A percentile compares a stretch with the other conserved stretches of the same genome.
Evolutionary conservation across 2,113 vertebrate genomes (phyloP).

Genomic region (Budorcas taxicolor): DNA sequence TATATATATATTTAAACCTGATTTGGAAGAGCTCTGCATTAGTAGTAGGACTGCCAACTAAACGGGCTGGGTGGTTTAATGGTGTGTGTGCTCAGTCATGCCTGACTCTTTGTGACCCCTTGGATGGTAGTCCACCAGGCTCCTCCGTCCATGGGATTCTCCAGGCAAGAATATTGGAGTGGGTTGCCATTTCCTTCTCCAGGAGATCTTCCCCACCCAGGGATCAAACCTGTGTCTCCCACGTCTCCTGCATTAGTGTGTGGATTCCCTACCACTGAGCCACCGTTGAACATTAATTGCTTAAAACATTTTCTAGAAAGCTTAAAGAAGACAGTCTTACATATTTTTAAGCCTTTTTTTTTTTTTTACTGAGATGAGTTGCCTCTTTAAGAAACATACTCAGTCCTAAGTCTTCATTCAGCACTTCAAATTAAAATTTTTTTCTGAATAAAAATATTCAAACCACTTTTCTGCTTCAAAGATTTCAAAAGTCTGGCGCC

Average conservation of each 20-base stretch:
- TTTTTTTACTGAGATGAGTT: not conserved
- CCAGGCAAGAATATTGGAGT: not conserved
- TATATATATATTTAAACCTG: not conserved
- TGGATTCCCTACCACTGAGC: not conserved
- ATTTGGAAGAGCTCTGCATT: not conserved
- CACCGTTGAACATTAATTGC: not conserved
- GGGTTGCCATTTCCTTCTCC: not conserved
- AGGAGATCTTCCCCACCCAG: not conserved
- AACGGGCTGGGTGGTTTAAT: not conserved
- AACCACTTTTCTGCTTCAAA: conserved; percentile 43
- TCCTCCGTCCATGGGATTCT: not conserved
- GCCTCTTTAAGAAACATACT: not conserved
- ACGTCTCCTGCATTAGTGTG: not conserved
- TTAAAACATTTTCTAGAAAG: not conserved
- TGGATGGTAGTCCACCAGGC: not conserved
- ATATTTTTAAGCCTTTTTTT: not conserved
- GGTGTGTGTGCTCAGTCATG: not conserved
- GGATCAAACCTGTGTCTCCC: not conserved
- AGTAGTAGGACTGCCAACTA: not conserved
- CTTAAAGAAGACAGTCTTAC: not conserved
- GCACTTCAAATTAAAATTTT: not conserved
- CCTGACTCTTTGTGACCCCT: not conserved
- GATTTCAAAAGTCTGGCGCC: conserved; percentile 23
- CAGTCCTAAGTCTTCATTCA: not conserved
- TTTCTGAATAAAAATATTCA: conserved; percentile 28